phyloP scores from a whole-genome alignment of 2,797 vertebrate species.

The Borostomias antarcticus region DNA sequence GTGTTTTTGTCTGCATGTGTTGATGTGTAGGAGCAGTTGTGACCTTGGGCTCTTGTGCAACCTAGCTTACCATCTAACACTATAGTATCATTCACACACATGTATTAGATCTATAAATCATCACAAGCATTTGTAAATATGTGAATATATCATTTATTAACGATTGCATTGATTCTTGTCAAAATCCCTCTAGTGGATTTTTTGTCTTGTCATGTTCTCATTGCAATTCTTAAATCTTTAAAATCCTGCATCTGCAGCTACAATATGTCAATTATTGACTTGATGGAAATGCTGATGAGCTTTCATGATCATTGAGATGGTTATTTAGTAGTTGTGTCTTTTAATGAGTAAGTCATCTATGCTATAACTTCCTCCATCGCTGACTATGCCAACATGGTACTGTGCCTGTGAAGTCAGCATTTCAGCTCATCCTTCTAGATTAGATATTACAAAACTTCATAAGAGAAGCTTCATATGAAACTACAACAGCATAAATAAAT shows the following conservation, averaged over 20 bases:
- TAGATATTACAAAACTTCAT: neutral
- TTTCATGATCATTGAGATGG: conserved; percentile 41
- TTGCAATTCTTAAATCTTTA: neutral
- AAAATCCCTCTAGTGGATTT: neutral
- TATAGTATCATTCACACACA: too few species aligned
- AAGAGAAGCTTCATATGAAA: too few species aligned
- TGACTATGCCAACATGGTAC: neutral
- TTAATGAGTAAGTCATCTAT: conserved; percentile 32
- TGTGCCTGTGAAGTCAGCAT: conserved; percentile 16
- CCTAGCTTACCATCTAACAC: too few species aligned
- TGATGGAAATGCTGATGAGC: conserved; percentile 51
- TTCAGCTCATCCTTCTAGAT: neutral
- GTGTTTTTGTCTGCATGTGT: neutral
- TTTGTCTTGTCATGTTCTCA: neutral
- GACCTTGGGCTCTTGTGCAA: too few species aligned
- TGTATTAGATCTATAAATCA: too few species aligned
- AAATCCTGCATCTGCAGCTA: conserved; percentile 32
- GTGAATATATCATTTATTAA: too few species aligned
- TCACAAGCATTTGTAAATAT: too few species aligned
- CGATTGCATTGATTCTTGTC: too few species aligned
- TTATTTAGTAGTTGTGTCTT: conserved; percentile 26
- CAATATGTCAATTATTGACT: conserved; percentile 62
- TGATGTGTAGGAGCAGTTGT: neutral
- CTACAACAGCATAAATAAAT: too few species aligned
- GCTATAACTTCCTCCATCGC: neutral